Evolutionary conservation across 2,888 invertebrate genomes (phyloP), one percentile per base, ranked within the genome.

Genomic region (Orthonychiurus folsomi): DNA sequence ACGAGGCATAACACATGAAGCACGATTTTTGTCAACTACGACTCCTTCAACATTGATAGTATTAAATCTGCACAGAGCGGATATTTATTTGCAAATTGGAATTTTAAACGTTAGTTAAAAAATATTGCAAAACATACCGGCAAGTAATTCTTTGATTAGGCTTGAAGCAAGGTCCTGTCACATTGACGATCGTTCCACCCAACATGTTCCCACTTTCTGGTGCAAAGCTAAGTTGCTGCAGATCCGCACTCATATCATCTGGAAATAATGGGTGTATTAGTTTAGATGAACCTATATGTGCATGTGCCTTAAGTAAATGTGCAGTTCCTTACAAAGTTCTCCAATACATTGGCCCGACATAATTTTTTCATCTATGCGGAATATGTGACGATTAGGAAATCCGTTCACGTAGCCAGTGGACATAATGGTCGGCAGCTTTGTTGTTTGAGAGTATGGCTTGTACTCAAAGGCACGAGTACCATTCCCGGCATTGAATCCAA

Each of bases 151-250:
- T 83, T 73, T 89, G 86, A 1, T 81, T 81, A 0, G 83, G 83
- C 69, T 85, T 82, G 76, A 96, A 91, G 76, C 97, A 97, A 1
- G 95, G 94, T 0, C 96, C 97, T 0, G 96, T 94, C 63, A 97
- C 89, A 76, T 96, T 95, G 50, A 97, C 92, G 60, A 95, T 86
- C 0, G 93, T 91, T 1, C 97, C 97, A 2, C 97, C 97, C 69
- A 96, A 81, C 96, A 97, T 96, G 76, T 92, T 93, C 2, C 94
- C 96, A 75, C 91, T 92, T 77, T 95, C 93, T 0, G 95, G 95
- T 0, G 94, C 93, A 74, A 93, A 93, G 73, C 89, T 85, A 60
- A 93, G 77, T 0, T 88, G 87, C 63, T 93, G 81, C 21, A 55
- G 50, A 55, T 69, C 63, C 23, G 72, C 68, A 28, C 69, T 64